These are phyloP conservation scores for Sebastes aleutianus DNA, from an alignment of 2,797 vertebrate genomes.

Conservation along the genomic window DNA sequence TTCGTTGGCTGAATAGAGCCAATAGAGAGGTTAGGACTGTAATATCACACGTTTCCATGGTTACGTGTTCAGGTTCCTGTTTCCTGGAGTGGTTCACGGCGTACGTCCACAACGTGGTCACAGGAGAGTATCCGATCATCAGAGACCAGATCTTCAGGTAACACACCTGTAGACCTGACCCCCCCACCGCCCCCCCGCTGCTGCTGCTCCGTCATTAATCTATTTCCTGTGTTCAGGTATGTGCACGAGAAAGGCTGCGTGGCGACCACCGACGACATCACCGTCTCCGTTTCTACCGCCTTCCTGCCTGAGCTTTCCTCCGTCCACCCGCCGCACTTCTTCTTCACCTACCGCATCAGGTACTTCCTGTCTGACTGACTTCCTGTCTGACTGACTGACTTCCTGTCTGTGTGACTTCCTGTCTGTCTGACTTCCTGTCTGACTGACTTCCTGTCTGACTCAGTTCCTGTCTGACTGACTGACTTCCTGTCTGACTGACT, in stretches of 20 bases:
- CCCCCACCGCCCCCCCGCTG: too few species aligned
- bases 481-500: too few species aligned
- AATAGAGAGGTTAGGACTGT: too few species aligned
- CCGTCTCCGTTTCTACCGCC: conserved; percentile 94
- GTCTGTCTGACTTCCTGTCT: too few species aligned
- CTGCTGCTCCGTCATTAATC: too few species aligned
- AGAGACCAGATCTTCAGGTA: conserved; percentile 98
- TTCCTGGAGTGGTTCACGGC: conserved; percentile 96
- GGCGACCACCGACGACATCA: conserved; percentile 92
- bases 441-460: too few species aligned
- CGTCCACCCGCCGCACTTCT: conserved; percentile 95
- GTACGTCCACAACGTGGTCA: conserved; percentile 93
- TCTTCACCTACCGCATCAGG: conserved; percentile 99
- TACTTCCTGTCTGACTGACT: too few species aligned
- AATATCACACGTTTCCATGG: too few species aligned
- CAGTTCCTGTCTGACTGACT: too few species aligned
- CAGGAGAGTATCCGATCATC: conserved; percentile 94
- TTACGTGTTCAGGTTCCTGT: conserved; percentile 81
- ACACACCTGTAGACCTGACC: too few species aligned
- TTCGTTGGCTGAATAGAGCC: too few species aligned
- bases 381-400: not conserved
- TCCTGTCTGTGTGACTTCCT: too few species aligned
- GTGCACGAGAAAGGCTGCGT: conserved; percentile 93
- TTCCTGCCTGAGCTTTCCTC: conserved; percentile 98
- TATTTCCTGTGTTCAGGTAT: conserved; percentile 80